A percentile compares a stretch with the other conserved stretches of the same genome.
phyloP scores from a whole-genome alignment of 2,888 invertebrate genomes.

The Pelosia muscerda region DNA sequence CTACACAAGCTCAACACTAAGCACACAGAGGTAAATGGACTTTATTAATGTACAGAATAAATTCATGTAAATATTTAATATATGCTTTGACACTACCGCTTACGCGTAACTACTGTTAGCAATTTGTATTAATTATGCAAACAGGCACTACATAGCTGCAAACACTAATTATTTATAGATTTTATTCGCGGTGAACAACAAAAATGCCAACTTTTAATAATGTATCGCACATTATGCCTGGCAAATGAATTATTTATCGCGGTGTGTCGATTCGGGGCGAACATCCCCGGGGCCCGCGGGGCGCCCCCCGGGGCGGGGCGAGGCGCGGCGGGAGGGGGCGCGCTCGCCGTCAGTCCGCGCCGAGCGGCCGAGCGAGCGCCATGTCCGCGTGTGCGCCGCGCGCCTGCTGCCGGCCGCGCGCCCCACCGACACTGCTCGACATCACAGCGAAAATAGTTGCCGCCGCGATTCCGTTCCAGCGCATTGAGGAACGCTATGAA shows the following conservation, averaged over 20 bases:
- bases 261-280: conserved; percentile 82
- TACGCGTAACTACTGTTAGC: conserved; percentile 19
- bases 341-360: conserved; percentile 79
- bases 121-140: conserved; percentile 28
- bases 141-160: conserved; percentile 54
- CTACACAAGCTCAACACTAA: conserved; percentile 14
- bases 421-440: conserved; percentile 92
- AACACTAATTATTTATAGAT: conserved; percentile 62
- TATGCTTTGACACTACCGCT: conserved; percentile 10
- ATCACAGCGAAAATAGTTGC: conserved; percentile 94
- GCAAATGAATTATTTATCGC: conserved; percentile 86
- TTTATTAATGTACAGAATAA: conserved; percentile 9
- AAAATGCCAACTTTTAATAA: conserved; percentile 86
- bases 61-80: conserved; percentile 1
- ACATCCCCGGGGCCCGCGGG: conserved; percentile 72
- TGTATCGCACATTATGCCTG: conserved; percentile 86
- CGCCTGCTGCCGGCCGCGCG: conserved; percentile 85
- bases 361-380: conserved; percentile 85
- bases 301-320: conserved; percentile 50
- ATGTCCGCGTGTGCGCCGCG: conserved; percentile 85
- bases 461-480: conserved; percentile 94
- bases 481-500: conserved; percentile 94
- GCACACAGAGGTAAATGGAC: not conserved
- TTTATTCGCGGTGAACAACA: conserved; percentile 73
- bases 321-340: conserved; percentile 56